Conservation (phyloP, 2,888 invertebrate genomes). For the Griposia aprilina region DNA sequence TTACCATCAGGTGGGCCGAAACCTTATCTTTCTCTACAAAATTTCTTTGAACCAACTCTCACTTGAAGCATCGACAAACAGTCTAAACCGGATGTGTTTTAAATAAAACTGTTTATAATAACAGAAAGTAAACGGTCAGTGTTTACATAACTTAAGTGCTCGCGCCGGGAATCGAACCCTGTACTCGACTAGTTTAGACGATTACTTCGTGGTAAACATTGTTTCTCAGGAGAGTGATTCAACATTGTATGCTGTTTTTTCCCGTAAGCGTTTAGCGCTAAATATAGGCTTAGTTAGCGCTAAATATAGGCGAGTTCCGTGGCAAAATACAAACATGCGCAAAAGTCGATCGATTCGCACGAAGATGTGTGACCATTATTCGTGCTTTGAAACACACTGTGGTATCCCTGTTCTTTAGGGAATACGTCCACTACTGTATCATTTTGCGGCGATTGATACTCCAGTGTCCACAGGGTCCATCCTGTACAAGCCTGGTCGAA, state of each 20-base stretch:
- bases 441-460: too few relatives aligned
- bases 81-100: constrained; percentile 52
- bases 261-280: background rate
- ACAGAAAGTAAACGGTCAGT: constrained; percentile 49
- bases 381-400: too few relatives aligned
- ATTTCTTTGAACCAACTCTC: constrained; percentile 15
- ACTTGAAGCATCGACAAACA: constrained; percentile 32
- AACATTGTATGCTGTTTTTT: constrained; percentile 31
- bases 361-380: too few relatives aligned
- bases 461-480: too few relatives aligned
- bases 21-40: background rate
- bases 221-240: constrained; percentile 10
- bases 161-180: constrained; percentile 38
- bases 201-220: constrained; percentile 20
- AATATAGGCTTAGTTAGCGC: constrained; percentile 19
- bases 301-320: constrained; percentile 18
- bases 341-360: background rate
- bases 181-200: constrained; percentile 27
- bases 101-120: constrained; percentile 64
- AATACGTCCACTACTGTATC: too few relatives aligned
- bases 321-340: background rate
- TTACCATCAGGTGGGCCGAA: background rate
- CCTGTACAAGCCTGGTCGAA: too few relatives aligned
- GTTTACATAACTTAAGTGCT: constrained; percentile 60
- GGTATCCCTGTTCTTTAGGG: too few relatives aligned